phyloP scores from a whole-genome alignment of 2,797 vertebrate genomes.

The Thripadectes ignobilis region DNA sequence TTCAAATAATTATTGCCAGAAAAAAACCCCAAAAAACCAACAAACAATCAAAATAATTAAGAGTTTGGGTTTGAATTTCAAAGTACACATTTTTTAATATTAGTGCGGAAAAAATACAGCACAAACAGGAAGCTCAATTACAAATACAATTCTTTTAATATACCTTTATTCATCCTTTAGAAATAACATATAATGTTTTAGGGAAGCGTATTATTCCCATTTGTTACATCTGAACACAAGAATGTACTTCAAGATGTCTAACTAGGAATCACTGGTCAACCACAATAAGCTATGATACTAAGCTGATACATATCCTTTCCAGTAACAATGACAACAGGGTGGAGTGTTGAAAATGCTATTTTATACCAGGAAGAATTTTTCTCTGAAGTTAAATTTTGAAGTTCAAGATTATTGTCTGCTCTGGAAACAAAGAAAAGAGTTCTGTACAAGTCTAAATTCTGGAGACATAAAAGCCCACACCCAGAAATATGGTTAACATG shows the following conservation, averaged over 20 bases:
- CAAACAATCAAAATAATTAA: neutral
- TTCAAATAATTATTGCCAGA: neutral
- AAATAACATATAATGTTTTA: neutral
- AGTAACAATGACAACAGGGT: conserved; percentile 29
- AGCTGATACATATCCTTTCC: conserved; percentile 1
- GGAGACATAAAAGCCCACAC: neutral
- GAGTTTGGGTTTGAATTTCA: neutral
- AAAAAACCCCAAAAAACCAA: neutral
- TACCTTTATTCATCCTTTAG: neutral
- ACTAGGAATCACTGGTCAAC: conserved; percentile 20
- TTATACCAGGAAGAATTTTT: conserved; percentile 12
- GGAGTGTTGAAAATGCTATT: conserved; percentile 12
- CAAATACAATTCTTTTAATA: neutral
- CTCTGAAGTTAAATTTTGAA: neutral
- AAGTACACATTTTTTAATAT: neutral
- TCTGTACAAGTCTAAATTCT: neutral
- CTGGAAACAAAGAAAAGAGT: conserved; percentile 26
- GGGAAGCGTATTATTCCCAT: neutral
- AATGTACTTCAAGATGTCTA: conserved; percentile 9
- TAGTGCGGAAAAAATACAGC: neutral
- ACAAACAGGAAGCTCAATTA: neutral
- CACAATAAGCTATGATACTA: neutral
- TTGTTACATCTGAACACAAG: conserved; percentile 39
- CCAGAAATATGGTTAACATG: neutral
- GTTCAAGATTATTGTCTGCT: neutral